Evolutionary conservation across 92 coral and sea anemone genomes (phyloP), one percentile per base, ranked within the genome.

Genomic region (Epizoanthus illoricatus): DNA sequence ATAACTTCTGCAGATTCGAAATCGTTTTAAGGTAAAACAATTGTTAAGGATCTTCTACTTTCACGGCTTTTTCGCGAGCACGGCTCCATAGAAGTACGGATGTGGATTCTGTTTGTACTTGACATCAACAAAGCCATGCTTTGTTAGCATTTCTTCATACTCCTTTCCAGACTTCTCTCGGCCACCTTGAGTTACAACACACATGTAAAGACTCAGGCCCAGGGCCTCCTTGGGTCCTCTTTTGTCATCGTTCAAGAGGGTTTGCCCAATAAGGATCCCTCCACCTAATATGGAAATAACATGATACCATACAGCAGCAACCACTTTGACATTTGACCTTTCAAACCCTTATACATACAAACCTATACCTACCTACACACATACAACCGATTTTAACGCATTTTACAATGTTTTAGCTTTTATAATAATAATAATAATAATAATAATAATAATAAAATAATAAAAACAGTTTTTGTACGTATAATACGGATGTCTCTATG

Each of bases 101-200:
- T 10, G 18, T 54, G 81, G 85, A 11, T 88, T 84, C 36, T 28
- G 52, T 75, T 84, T 83, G 33, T 61, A 43, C 69, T 90, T 73
- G 20, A 90, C 66, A 71, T 90, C 91, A 41, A 84, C 84, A 86
- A 92, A 92, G 43, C 97, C 94, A 12, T 90, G 90, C 66, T 90
- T 88, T 64, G 76, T 70, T 17, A 92, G 85, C 43, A 90, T 85
- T 74, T 90, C 70, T 43, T 86, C 69, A 76, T 81, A 92, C 80
- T 92, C 97, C 12, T 59, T 71, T 60, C 81, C 90, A 57, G 97
- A 82, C 67, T 91, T 76, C 72, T 90, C 92, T 52, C 90, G 75
- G 20, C 90, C 97, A 61, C 89, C 91, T 41, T 90, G 83, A n/a
- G 74, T 47, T 11, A 66, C 47, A 7, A 89, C 89, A 43, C 83